Conservation (phyloP, 2,113 vertebrate genomes). For the Girardinichthys multiradiatus region DNA sequence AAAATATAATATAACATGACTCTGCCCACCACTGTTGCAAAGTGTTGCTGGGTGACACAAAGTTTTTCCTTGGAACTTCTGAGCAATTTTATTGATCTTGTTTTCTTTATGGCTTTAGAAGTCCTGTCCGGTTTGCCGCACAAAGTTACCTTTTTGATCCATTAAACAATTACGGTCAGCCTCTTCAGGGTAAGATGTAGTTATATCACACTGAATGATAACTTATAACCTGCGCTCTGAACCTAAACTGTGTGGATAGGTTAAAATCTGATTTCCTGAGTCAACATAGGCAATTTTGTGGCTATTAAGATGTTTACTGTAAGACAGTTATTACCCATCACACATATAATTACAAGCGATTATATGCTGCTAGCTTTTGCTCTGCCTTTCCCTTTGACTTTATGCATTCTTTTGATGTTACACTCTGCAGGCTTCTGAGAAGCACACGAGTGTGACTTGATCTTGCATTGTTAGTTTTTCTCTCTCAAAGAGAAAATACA, state of each 20-base stretch:
- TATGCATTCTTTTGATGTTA: slow-evolving; percentile 47
- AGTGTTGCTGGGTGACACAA: background rate
- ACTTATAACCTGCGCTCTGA: background rate
- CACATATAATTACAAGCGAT: slow-evolving; percentile 64
- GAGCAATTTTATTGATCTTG: too few species aligned
- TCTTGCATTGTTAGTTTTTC: slow-evolving; percentile 48
- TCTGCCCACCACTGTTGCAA: too few species aligned
- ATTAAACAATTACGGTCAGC: background rate
- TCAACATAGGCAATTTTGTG: background rate
- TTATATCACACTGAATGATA: too few species aligned
- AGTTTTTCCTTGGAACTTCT: background rate
- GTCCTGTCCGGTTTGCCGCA: background rate
- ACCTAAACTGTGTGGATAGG: slow-evolving; percentile 21
- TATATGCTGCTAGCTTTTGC: slow-evolving; percentile 39
- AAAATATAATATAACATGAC: background rate
- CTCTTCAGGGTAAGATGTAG: too few species aligned
- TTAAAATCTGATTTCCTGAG: slow-evolving; percentile 13
- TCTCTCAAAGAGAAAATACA: slow-evolving; percentile 50
- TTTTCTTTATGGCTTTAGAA: background rate
- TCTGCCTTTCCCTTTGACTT: slow-evolving; percentile 26
- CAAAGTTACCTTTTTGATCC: background rate
- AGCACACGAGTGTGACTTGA: slow-evolving; percentile 44
- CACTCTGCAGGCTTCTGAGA: slow-evolving; percentile 31
- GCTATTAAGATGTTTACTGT: background rate
- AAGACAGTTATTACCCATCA: slow-evolving; percentile 24